Evolutionary conservation across 2,888 invertebrate genomes (phyloP).

Genomic region (Ochropleura leucogaster): DNA sequence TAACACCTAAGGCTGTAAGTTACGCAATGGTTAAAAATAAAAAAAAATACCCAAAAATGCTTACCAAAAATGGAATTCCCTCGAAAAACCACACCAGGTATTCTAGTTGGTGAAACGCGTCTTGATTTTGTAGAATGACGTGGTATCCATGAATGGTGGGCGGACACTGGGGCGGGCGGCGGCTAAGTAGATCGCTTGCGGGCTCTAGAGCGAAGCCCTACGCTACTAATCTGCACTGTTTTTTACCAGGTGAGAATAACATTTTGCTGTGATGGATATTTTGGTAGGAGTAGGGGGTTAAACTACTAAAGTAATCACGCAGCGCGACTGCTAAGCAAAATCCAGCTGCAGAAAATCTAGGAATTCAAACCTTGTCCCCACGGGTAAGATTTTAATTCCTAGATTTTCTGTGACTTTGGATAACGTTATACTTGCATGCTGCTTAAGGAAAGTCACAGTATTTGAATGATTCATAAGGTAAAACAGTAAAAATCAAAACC

Average conservation of each 20-base stretch:
- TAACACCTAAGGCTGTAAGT: neutral
- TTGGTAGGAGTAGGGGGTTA: neutral
- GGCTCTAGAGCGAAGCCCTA: constrained; percentile 82
- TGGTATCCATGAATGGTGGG: constrained; percentile 61
- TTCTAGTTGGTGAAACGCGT: constrained; percentile 20
- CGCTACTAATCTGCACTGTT: constrained; percentile 81
- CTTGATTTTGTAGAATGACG: constrained; percentile 40
- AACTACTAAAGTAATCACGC: no score
- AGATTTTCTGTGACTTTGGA: neutral
- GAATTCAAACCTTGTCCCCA: no score
- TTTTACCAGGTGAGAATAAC: constrained; percentile 77
- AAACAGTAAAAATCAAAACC: constrained; percentile 12
- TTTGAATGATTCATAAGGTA: constrained; percentile 1
- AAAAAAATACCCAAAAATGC: neutral
- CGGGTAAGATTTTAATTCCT: neutral
- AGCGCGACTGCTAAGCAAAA: no score
- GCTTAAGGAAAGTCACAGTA: neutral
- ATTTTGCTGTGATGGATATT: constrained; percentile 61
- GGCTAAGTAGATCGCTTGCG: constrained; percentile 78
- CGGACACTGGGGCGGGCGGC: constrained; percentile 70
- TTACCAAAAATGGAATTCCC: constrained; percentile 49
- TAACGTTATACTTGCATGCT: neutral
- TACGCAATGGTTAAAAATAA: neutral
- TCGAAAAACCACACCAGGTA: neutral
- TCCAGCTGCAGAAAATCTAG: no score